Evolutionary conservation across 2,797 vertebrate species (phyloP), one percentile per base, ranked within the genome.

Genomic region (Sandelia bainsii): DNA sequence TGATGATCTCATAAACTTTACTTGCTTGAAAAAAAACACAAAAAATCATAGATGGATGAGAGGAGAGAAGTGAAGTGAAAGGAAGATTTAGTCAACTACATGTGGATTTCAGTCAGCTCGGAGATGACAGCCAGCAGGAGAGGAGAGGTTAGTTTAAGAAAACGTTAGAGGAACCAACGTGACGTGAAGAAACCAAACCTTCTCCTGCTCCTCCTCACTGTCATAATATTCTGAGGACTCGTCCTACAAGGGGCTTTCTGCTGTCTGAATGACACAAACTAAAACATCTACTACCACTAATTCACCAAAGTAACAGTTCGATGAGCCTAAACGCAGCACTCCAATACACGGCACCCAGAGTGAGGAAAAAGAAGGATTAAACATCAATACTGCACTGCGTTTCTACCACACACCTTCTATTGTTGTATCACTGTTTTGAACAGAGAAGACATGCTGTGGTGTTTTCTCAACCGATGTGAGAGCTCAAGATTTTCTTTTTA

Each of bases 201-300:
- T 85, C 69, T 87, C 89, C 71, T 69, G 67, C 80, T 89, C 81
- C 32, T 82, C 79, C 62, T 87, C 85, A 73, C 85, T 87, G 74
- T 86, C 81, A 70, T 81, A 82, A 57, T 73, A 86, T 48, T 14
- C 71, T 60, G 85, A 89, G 45, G 85, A 89, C 1, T 82, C 77
- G 11, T 85, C 81, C 88, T 87, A 69, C 20, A 27, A 75, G 79
- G 79, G 46, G 44, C 34, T 60, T 74, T 39, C 40, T 25, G 25
- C 25, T 25, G 25, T 52, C 9, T 40, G 32, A 0, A 1, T 2
- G 10, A 27, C 51, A 16, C 46, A 61, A 45, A 25, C 60, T 57
- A 53, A n/a, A 70, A 29, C 14, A 19, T 34, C 29, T 22, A 19
- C 65, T 37, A n/a, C 19, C 13, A 40, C 8, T 10, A 4, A 40